Percentiles rank a stretch among this genome's conserved stretches.
phyloP scores from a whole-genome alignment of 1,140 invertebrate genomes.

The Camponotus floridanus region DNA sequence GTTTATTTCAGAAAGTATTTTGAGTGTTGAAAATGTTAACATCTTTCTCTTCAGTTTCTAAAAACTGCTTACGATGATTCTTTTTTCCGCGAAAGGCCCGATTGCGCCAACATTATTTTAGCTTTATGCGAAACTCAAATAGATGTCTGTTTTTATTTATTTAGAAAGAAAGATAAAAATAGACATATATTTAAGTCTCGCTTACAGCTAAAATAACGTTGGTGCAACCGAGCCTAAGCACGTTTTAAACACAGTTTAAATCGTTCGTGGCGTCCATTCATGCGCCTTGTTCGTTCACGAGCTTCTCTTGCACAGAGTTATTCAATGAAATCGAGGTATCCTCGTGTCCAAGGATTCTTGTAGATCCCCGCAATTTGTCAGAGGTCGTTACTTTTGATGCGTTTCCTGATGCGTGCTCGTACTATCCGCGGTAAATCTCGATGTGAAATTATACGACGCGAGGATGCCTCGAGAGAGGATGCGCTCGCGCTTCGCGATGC shows the following conservation, averaged over 20 bases:
- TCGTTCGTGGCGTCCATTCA: not conserved
- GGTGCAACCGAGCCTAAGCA: no score
- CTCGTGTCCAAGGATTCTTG: not conserved
- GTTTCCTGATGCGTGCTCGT: conserved; percentile 7
- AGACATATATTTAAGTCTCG: no score
- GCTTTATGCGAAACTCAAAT: no score
- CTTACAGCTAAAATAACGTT: no score
- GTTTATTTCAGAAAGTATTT: not conserved
- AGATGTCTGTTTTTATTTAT: no score
- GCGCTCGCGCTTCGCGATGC: not conserved
- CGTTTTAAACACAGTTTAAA: not conserved
- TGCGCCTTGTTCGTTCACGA: conserved; percentile 17
- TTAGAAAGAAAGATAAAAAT: no score
- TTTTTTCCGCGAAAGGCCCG: no score
- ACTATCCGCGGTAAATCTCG: conserved; percentile 26
- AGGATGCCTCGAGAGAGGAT: not conserved
- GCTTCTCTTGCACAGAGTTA: conserved; percentile 2
- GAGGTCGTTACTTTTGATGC: not conserved
- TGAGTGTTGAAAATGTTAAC: not conserved
- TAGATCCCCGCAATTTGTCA: not conserved
- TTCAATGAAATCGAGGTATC: conserved; percentile 2
- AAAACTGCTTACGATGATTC: not conserved
- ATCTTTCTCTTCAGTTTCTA: not conserved
- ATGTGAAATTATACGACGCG: conserved; percentile 64
- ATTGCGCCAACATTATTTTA: no score